phyloP scores from a whole-genome alignment of 37 sponge, comb jelly and placozoan species.

The Ianthella basta region DNA sequence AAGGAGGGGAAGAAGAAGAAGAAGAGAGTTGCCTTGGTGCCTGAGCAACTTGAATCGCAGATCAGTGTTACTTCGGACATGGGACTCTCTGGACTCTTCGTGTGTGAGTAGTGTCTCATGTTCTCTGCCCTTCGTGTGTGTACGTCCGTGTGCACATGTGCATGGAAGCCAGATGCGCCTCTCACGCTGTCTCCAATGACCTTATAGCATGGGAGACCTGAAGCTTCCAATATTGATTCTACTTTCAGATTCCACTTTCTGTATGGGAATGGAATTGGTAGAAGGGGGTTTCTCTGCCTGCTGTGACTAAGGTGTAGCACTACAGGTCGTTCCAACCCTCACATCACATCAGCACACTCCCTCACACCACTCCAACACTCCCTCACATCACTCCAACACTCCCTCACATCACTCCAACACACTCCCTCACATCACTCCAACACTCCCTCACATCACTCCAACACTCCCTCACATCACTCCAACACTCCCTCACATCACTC shows the following conservation, averaged over 20 bases:
- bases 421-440: background rate
- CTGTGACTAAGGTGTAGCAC: background rate
- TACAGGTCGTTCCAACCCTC: constrained; percentile 60
- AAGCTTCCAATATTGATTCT: constrained; percentile 57
- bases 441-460: background rate
- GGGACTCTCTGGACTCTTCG: constrained; percentile 71
- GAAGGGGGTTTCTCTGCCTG: constrained; percentile 59
- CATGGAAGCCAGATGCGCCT: constrained; percentile 57
- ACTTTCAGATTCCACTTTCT: constrained; percentile 12
- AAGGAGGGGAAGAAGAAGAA: constrained; percentile 31
- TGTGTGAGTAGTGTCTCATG: constrained; percentile 43
- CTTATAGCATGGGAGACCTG: constrained; percentile 50
- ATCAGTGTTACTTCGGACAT: constrained; percentile 15
- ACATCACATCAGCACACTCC: constrained; percentile 15
- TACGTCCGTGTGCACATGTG: background rate
- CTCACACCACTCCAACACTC: constrained; percentile 2
- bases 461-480: too few relatives aligned
- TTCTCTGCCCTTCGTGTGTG: background rate
- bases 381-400: background rate
- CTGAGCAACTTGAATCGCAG: background rate
- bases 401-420: background rate
- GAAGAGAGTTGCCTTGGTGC: background rate
- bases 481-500: too few relatives aligned
- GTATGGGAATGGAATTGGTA: constrained; percentile 1
- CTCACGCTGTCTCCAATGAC: background rate